Evolutionary conservation across 2,113 vertebrate species (phyloP), one percentile per base, ranked within the genome.

Genomic region (Acrocephalus kingi): DNA sequence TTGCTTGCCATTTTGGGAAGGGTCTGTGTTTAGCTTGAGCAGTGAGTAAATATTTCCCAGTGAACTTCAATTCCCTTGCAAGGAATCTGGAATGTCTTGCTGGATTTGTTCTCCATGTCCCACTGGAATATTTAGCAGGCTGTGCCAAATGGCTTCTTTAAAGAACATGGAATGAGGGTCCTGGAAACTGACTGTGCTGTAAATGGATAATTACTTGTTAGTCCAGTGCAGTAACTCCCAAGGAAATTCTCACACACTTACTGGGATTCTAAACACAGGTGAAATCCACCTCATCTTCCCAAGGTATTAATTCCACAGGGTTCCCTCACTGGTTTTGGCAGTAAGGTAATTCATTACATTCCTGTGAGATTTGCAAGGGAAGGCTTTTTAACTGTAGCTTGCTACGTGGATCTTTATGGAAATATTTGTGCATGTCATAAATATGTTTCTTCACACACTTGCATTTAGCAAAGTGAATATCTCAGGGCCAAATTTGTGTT

Each of bases 121-220:
- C 31, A 37, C 82, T 80, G 86, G 79, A 63, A 21, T 59, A 59
- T 89, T 84, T 31, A 94, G 61, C 67, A 63, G 5, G 0, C 55
- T 1, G 11, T 77, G 76, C 72, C 72, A 71, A 78, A 64, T 69
- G 49, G 11, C 39, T 95, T 74, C 68, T 84, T 83, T 63, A 66
- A 61, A 64, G 63, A 84, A 15, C 43, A 43, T 7, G 25, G 72
- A 89, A 55, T 67, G 55, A 81, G 56, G 27, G 59, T 20, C 25
- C 17, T 83, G 43, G 62, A 76, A 86, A 56, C 15, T 58, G 41
- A n/a, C 28, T 69, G 76, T 69, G 46, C 76, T 90, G 31, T 48
- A 76, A 61, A 12, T 95, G 83, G 94, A 46, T 66, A 74, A 95
- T 83, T 64, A 69, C n/a, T 45, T 76, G 51, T 90, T 96, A 94